A percentile compares a stretch with the other conserved stretches of the same genome.
Evolutionary conservation across 2,797 vertebrate genomes (phyloP).

Genomic region (Clarias platycephalus): DNA sequence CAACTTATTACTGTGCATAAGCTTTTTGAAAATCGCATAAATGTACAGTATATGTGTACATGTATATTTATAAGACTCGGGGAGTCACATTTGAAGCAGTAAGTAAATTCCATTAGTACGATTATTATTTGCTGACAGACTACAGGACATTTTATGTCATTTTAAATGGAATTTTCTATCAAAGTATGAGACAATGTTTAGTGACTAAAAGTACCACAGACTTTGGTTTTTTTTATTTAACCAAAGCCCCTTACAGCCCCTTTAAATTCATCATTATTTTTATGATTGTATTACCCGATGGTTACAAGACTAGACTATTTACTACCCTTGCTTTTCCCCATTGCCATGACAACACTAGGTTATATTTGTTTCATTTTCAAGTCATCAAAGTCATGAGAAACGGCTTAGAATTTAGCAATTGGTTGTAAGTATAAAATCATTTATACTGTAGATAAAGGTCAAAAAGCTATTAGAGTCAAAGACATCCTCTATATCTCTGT

Average conservation of each 20-base stretch:
- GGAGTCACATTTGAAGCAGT: neutral
- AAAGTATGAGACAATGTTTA: neutral
- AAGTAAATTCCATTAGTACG: neutral
- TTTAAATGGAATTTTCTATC: neutral
- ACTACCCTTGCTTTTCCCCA: neutral
- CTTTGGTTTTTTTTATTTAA: neutral
- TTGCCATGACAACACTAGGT: neutral
- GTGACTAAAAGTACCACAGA: neutral
- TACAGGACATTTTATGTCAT: neutral
- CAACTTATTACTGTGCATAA: too few species aligned
- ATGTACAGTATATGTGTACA: too few species aligned
- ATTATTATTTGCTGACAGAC: neutral
- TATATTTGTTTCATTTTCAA: neutral
- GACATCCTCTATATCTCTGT: neutral
- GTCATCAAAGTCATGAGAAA: neutral
- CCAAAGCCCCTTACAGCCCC: neutral
- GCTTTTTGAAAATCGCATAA: too few species aligned
- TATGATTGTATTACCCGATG: neutral
- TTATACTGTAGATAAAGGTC: constrained; percentile 1
- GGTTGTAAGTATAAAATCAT: neutral
- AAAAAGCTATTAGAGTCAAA: neutral
- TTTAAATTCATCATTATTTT: neutral
- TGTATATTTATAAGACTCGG: neutral
- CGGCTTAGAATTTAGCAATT: neutral
- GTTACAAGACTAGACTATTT: neutral